Base-by-base conservation (phyloP, 2,888 invertebrate species). In the Hemithea aestivaria region DNA sequence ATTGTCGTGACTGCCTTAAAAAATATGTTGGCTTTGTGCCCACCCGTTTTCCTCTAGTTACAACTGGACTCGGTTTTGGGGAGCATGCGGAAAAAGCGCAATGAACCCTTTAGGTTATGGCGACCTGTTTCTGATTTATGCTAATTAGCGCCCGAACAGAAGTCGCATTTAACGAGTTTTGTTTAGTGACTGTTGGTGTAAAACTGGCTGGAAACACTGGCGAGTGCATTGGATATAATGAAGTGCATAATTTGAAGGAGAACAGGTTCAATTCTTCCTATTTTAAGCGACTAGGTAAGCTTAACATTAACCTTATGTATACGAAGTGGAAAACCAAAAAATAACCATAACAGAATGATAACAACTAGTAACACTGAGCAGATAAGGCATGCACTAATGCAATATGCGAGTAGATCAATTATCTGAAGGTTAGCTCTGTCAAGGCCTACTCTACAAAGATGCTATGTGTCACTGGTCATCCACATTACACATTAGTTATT, bases 11-110 rank as follows among this genome's bases (percentile, higher is more conserved):
- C 71, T 76, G 70, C 74, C 73, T 73, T 77, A 84, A 80, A 84
- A 83, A 82, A 72, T 71, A 67, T 73, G 71, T 84, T 87, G 87
- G 85, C 85, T 84, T 75, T 78, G 80, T 87, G 87, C 87, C 87
- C 85, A 85, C 75, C 81, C 75, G 66, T 82, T 84, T 84, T 78
- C 80, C 78, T 78, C 65, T 72, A 72, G 69, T 73, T 70, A 72
- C 42, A 44, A 39, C 42, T 30, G 66, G 68, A 76, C 70, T 74
- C 53, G 58, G 66, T 73, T 81, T 75, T 65, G 62, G 56, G 62
- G 64, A 73, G 69, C 75, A 80, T 71, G 78, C 67, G 77, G 67
- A 69, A 68, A 69, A 73, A 66, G 70, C 68, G 53, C 71, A 72
- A 67, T 61, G 69, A 73, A 72, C 67, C 68, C 69, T 71, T 51